Percentiles rank a stretch among this genome's conserved stretches.
Evolutionary conservation across 1,140 invertebrate species (phyloP).

Genomic region (Eulimnadia texana): DNA sequence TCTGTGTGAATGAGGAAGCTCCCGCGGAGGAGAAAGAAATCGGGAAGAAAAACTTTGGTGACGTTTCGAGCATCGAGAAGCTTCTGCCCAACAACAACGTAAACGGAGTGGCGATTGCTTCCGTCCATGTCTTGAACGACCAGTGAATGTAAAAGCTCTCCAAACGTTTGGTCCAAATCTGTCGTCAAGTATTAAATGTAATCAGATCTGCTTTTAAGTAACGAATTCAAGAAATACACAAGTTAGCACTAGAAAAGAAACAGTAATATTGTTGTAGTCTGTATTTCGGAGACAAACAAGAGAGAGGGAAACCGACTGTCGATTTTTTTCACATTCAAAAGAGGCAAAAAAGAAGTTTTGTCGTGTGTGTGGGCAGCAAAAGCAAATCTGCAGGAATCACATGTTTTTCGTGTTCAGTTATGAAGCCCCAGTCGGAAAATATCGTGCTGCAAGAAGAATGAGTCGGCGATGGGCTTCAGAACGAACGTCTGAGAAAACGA

Average conservation of each 20-base stretch:
- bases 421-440: conserved; percentile 76
- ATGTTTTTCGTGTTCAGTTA: conserved; percentile 30
- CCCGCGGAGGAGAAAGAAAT: neutral
- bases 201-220: neutral
- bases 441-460: conserved; percentile 82
- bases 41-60: neutral
- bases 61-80: conserved; percentile 1
- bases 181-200: too few relatives aligned
- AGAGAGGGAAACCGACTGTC: neutral
- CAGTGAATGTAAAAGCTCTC: neutral
- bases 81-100: conserved; percentile 8
- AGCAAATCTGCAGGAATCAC: neutral
- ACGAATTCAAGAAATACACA: neutral
- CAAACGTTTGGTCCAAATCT: neutral
- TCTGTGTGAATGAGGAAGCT: neutral
- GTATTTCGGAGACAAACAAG: neutral
- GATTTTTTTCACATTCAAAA: neutral
- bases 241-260: neutral
- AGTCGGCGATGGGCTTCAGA: conserved; percentile 65
- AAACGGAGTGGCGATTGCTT: neutral
- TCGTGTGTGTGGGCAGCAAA: neutral
- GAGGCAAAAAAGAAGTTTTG: conserved; percentile 7
- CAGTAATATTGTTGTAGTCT: neutral
- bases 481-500: conserved; percentile 84
- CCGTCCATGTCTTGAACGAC: neutral